phyloP scores from a whole-genome alignment of 30 jellyfish, hydroid and myxozoan species.

The Hydra vulgaris region DNA sequence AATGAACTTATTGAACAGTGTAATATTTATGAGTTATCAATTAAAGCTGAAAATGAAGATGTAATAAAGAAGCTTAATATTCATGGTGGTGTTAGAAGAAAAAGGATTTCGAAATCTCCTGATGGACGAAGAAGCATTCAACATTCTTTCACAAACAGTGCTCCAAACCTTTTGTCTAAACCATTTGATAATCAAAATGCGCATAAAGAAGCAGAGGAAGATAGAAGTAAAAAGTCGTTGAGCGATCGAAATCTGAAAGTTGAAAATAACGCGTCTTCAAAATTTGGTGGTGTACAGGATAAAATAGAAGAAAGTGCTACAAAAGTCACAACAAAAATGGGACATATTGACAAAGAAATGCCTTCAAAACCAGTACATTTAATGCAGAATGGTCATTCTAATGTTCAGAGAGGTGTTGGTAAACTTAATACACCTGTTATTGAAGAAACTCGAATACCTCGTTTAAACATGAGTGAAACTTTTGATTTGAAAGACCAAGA shows the following conservation, averaged over 20 bases:
- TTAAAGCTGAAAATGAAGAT: conserved; percentile 92
- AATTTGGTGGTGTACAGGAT: neutral
- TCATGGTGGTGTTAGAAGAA: conserved; percentile 68
- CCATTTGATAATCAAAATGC: neutral
- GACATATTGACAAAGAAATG: conserved; percentile 37
- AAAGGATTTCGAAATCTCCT: neutral
- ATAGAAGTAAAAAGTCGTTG: conserved; percentile 57
- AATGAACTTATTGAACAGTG: conserved; percentile 72
- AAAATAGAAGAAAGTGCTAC: conserved; percentile 1
- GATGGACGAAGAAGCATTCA: conserved; percentile 77
- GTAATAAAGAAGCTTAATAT: neutral
- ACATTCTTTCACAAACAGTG: conserved; percentile 32
- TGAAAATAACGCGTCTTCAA: neutral
- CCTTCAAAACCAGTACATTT: conserved; percentile 33
- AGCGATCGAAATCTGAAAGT: conserved; percentile 4
- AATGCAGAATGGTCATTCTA: conserved; percentile 31
- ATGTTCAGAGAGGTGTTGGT: conserved; percentile 14
- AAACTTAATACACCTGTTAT: conserved; percentile 32
- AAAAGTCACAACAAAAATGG: conserved; percentile 26
- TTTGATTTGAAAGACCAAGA: conserved; percentile 70
- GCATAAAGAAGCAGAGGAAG: conserved; percentile 12
- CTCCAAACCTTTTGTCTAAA: neutral
- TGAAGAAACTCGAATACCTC: conserved; percentile 73
- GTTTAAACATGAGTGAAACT: conserved; percentile 73
- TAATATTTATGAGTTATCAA: conserved; percentile 79